Evolutionary conservation across 2,888 invertebrate genomes (phyloP).

Genomic region (Rhimphoctona megacephalus): DNA sequence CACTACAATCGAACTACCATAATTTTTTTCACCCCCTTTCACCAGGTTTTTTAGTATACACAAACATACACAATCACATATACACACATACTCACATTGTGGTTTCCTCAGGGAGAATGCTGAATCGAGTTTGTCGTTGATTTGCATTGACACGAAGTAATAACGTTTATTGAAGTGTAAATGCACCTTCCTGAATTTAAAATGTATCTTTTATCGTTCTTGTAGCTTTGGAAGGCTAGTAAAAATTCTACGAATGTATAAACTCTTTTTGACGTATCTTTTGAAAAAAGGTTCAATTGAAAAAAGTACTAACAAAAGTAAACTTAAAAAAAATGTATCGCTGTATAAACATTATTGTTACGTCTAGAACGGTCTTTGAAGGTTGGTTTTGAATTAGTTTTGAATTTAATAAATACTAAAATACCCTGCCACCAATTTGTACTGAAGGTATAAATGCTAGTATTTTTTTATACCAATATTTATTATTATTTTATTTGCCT

Average conservation of each 20-base stretch:
- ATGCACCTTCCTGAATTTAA: conserved; percentile 75
- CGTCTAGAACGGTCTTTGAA: too few relatives aligned
- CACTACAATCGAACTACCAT: conserved; percentile 33
- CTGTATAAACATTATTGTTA: background rate
- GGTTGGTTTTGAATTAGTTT: too few relatives aligned
- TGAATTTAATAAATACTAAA: too few relatives aligned
- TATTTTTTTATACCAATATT: too few relatives aligned
- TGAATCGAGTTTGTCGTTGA: conserved; percentile 73
- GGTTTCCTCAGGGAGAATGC: conserved; percentile 25
- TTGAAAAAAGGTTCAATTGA: background rate
- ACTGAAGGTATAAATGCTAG: too few relatives aligned
- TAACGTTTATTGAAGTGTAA: conserved; percentile 80
- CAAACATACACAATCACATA: background rate
- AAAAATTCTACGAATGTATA: conserved; percentile 12
- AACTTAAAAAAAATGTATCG: background rate
- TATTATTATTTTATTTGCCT: too few relatives aligned
- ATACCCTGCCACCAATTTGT: too few relatives aligned
- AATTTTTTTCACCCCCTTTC: conserved; percentile 15
- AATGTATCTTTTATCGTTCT: conserved; percentile 69
- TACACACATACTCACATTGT: background rate
- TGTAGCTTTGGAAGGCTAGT: background rate
- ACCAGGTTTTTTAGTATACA: background rate
- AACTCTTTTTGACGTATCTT: background rate
- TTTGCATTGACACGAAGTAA: conserved; percentile 77
- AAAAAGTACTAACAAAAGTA: background rate